A percentile compares a stretch with the other conserved stretches of the same genome.
Evolutionary conservation across 2,113 vertebrate genomes (phyloP).

Genomic region (Zosterops pallidus): DNA sequence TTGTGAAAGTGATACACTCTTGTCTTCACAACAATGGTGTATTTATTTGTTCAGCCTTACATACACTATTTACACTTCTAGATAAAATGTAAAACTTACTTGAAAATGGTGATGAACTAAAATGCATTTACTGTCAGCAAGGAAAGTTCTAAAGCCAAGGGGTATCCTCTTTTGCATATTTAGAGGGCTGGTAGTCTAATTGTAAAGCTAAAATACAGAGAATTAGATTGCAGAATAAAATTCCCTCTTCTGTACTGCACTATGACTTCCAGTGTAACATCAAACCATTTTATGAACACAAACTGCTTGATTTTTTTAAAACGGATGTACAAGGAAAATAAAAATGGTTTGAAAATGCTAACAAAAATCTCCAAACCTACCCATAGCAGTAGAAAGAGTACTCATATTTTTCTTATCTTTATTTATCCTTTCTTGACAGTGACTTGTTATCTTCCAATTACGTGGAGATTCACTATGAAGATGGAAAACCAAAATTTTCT

Average conservation of each 20-base stretch:
- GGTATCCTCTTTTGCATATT: background rate
- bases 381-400: background rate
- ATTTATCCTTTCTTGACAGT: constrained; percentile 74
- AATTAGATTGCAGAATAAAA: background rate
- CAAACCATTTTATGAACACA: background rate
- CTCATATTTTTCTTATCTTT: background rate
- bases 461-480: constrained; percentile 93
- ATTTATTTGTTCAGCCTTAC: background rate
- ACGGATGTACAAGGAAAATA: background rate
- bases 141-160: background rate
- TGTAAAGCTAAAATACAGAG: background rate
- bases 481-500: constrained; percentile 84
- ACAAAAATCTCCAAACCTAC: accelerated
- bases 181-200: background rate
- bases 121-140: background rate
- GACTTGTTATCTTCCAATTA: constrained; percentile 94
- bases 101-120: background rate
- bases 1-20: background rate
- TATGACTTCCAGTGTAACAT: background rate
- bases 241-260: background rate
- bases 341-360: background rate
- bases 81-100: background rate
- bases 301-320: background rate
- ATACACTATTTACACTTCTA: background rate
- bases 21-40: background rate